Percentiles rank a stretch among this genome's conserved stretches.
Conservation (phyloP, 35 echinoderm and acorn worm species). For the Diadema setosum region DNA sequence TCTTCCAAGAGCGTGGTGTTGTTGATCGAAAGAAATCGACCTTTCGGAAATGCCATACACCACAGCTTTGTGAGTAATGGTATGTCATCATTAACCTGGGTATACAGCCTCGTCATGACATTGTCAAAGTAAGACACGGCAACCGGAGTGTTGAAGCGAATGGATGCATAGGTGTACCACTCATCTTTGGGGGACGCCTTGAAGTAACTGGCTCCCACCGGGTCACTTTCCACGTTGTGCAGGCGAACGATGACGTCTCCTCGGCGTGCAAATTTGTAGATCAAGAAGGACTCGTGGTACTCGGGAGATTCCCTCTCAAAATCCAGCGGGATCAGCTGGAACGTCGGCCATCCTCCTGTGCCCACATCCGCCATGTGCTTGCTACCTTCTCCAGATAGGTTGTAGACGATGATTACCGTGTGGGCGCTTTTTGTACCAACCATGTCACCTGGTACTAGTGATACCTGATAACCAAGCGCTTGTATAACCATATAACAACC, state of each 20-base stretch:
- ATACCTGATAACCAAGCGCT: slow-evolving; percentile 22
- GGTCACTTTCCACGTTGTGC: background rate
- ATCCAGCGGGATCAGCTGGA: slow-evolving; percentile 41
- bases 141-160: too few species aligned
- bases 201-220: too few species aligned
- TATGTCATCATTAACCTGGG: too few species aligned
- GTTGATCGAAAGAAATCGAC: too few species aligned
- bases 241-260: background rate
- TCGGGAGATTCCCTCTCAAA: slow-evolving; percentile 57
- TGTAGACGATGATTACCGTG: background rate
- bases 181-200: too few species aligned
- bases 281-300: slow-evolving; percentile 28
- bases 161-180: too few species aligned
- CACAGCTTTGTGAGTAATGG: too few species aligned
- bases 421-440: background rate
- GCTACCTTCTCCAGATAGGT: slow-evolving; percentile 16
- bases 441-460: background rate
- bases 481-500: slow-evolving; percentile 30
- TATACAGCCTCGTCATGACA: too few species aligned
- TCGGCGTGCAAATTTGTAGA: slow-evolving; percentile 42
- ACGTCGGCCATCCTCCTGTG: slow-evolving; percentile 24
- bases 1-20: too few species aligned
- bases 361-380: slow-evolving; percentile 62
- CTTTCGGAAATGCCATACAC: too few species aligned
- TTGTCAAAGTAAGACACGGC: too few species aligned